Evolutionary conservation across 2,888 invertebrate species (phyloP).

Genomic region (Spisula subtruncata): DNA sequence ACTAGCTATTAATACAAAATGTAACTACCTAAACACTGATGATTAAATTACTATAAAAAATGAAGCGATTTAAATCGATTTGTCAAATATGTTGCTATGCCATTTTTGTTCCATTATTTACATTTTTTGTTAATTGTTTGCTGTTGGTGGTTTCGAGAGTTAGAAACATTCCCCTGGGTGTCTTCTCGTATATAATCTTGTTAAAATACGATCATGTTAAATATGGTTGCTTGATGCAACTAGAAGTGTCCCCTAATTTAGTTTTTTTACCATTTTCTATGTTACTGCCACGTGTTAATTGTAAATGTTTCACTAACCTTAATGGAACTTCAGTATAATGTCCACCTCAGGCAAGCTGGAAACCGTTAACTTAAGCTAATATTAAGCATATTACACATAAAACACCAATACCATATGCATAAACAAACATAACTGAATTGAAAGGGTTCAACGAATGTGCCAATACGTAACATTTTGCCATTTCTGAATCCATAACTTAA

Average conservation of each 20-base stretch:
- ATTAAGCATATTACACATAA: too few relatives aligned
- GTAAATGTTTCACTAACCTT: constrained; percentile 19
- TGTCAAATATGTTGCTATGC: not conserved
- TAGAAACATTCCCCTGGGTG: not conserved
- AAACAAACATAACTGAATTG: too few relatives aligned
- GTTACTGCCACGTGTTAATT: constrained; percentile 10
- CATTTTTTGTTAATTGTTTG: not conserved
- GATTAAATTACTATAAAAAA: too few relatives aligned
- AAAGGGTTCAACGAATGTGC: too few relatives aligned
- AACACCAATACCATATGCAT: too few relatives aligned
- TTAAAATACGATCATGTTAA: not conserved
- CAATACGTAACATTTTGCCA: too few relatives aligned
- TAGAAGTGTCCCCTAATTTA: not conserved
- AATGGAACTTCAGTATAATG: not conserved
- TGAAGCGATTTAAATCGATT: too few relatives aligned
- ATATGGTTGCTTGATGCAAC: not conserved
- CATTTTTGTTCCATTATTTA: not conserved
- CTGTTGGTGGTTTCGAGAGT: not conserved
- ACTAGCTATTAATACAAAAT: not conserved
- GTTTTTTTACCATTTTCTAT: not conserved
- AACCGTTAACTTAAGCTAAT: too few relatives aligned
- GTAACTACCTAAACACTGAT: too few relatives aligned
- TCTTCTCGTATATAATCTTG: not conserved
- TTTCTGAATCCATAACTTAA: too few relatives aligned
- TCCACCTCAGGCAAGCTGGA: too few relatives aligned